Conservation (phyloP, 2,888 invertebrate species). For the Ichneumoninae sp. region DNA sequence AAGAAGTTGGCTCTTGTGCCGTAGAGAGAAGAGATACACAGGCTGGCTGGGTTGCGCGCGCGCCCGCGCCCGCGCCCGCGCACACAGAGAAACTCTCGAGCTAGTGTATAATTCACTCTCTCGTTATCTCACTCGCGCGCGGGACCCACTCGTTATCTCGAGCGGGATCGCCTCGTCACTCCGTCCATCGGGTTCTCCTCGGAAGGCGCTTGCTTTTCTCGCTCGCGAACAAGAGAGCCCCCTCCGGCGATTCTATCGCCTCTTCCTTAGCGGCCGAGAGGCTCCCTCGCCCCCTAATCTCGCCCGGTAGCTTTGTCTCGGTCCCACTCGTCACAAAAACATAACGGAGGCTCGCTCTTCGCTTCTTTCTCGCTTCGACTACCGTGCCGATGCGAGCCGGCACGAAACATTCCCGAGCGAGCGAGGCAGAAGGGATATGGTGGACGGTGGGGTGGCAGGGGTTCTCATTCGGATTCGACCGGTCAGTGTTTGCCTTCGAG, state of each 20-base stretch:
- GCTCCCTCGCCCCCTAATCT: constrained; percentile 14
- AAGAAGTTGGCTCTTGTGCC: constrained; percentile 6
- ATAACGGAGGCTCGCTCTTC: not conserved
- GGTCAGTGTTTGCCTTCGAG: constrained; percentile 36
- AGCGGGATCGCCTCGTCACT: constrained; percentile 67
- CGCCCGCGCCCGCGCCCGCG: not conserved
- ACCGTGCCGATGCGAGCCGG: not conserved
- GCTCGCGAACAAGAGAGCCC: constrained; percentile 24
- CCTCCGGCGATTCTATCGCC: constrained; percentile 58
- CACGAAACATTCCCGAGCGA: constrained; percentile 28
- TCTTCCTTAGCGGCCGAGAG: not conserved
- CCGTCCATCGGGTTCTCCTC: constrained; percentile 54
- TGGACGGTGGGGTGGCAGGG: not conserved
- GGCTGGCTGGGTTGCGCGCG: not conserved
- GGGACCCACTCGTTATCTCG: constrained; percentile 67
- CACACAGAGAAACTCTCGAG: constrained; percentile 21
- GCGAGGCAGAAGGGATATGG: constrained; percentile 2
- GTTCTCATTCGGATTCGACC: constrained; percentile 18
- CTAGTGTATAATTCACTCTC: constrained; percentile 62
- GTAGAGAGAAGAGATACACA: not conserved
- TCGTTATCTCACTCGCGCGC: constrained; percentile 57
- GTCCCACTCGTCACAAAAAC: constrained; percentile 12
- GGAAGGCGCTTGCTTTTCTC: constrained; percentile 22
- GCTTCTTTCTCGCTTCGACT: constrained; percentile 11
- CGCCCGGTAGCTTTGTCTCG: not conserved